Evolutionary conservation across 2,797 vertebrate species (phyloP).

Genomic region (Macropodus opercularis): DNA sequence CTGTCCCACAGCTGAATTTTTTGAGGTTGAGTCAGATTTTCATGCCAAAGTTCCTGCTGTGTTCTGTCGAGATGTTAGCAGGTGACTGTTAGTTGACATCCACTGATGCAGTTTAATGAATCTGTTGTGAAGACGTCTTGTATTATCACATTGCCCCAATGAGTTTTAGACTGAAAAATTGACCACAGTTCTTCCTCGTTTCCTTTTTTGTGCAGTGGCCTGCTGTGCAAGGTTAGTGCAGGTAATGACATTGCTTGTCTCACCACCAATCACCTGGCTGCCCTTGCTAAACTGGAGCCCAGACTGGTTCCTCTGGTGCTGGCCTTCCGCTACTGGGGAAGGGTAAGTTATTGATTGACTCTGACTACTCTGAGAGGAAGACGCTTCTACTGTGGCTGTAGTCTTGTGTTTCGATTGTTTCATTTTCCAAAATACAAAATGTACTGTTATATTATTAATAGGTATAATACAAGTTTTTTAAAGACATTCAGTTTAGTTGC

Average conservation of each 20-base stretch:
- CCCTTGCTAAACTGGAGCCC: constrained; percentile 90
- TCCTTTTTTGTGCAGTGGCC: constrained; percentile 80
- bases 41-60: constrained; percentile 98
- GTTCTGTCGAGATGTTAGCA: constrained; percentile 91
- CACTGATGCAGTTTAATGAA: neutral
- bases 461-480: neutral
- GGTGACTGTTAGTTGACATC: constrained; percentile 74
- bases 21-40: constrained; percentile 97
- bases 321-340: constrained; percentile 96
- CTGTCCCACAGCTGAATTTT: constrained; percentile 83
- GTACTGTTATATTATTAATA: neutral
- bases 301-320: constrained; percentile 92
- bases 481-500: neutral
- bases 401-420: neutral
- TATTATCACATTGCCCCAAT: neutral
- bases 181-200: neutral
- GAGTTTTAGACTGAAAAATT: neutral
- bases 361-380: neutral
- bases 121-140: too few relatives aligned
- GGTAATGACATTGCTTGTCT: constrained; percentile 97
- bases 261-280: constrained; percentile 94
- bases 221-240: constrained; percentile 95
- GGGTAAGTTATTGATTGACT: constrained; percentile 78
- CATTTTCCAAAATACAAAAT: neutral
- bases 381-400: neutral